Evolutionary conservation across 2,888 invertebrate genomes (phyloP).

Genomic region (Eristalis tenax): DNA sequence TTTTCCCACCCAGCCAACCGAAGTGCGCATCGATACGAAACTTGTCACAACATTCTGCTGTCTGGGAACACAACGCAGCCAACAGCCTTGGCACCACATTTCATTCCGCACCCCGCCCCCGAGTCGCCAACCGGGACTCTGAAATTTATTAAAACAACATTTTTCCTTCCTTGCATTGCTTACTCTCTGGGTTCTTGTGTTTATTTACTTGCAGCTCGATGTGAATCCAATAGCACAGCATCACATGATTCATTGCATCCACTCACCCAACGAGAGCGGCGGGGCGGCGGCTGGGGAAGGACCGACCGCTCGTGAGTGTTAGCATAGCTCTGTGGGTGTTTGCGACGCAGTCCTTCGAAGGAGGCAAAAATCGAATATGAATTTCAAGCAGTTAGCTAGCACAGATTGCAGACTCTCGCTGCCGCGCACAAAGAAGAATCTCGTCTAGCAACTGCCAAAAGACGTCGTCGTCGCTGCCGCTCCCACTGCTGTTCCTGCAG

Average conservation of each 20-base stretch:
- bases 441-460: slow-evolving; percentile 63
- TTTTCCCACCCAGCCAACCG: neutral
- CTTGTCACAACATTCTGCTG: neutral
- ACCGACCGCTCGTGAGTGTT: neutral
- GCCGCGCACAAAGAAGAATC: slow-evolving; percentile 30
- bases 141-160: slow-evolving; percentile 57
- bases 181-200: slow-evolving; percentile 22
- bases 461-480: slow-evolving; percentile 29
- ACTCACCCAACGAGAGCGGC: neutral
- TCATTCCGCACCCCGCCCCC: slow-evolving; percentile 7
- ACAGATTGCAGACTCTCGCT: slow-evolving; percentile 54
- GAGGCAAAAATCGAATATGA: slow-evolving; percentile 70
- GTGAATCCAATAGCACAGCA: slow-evolving; percentile 53
- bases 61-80: slow-evolving; percentile 9
- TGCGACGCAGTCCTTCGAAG: slow-evolving; percentile 44
- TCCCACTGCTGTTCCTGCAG: slow-evolving; percentile 27
- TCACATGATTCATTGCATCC: slow-evolving; percentile 64
- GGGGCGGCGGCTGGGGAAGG: too few relatives aligned
- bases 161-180: neutral
- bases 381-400: slow-evolving; percentile 65
- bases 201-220: slow-evolving; percentile 57
- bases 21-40: neutral
- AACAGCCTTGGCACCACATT: slow-evolving; percentile 55
- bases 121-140: neutral
- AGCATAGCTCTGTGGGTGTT: neutral